A percentile compares a stretch with the other conserved stretches of the same genome.
Evolutionary conservation across 2,888 invertebrate genomes (phyloP).

Genomic region (Deroplatys truncata): DNA sequence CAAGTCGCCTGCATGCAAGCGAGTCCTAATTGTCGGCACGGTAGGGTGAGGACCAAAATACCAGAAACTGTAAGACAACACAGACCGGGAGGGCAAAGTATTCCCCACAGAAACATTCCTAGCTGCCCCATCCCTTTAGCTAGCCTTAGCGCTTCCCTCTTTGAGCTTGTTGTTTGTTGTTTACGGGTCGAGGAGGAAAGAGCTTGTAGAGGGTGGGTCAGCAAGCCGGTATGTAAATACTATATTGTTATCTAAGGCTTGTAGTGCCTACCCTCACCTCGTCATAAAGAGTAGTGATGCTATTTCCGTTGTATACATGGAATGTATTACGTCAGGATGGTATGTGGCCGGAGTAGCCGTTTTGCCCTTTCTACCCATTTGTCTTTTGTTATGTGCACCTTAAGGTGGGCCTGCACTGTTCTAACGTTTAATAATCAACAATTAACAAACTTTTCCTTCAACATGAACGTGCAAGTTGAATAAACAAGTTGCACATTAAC

Average conservation of each 20-base stretch:
- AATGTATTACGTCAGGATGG: not conserved
- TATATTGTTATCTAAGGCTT: constrained; percentile 5
- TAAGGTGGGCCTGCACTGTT: no score
- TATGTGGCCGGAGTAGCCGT: not conserved
- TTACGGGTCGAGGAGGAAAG: not conserved
- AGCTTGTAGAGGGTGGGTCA: not conserved
- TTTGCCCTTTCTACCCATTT: not conserved
- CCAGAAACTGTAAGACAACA: not conserved
- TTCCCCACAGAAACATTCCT: constrained; percentile 1
- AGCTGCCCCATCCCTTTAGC: not conserved
- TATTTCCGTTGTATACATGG: not conserved
- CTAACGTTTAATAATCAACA: no score
- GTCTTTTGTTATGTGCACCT: not conserved
- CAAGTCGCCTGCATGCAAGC: not conserved
- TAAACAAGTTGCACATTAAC: no score
- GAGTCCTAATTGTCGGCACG: not conserved
- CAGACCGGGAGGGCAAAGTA: not conserved
- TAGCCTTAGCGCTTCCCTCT: constrained; percentile 2
- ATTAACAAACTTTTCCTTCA: no score
- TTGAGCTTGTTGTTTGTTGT: not conserved
- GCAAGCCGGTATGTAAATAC: constrained; percentile 9
- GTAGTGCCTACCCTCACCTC: not conserved
- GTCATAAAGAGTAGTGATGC: not conserved
- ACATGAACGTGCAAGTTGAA: no score
- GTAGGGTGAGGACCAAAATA: not conserved